Conservation (phyloP, 2,113 vertebrate genomes). For the Mesembrinibis cayennensis region DNA sequence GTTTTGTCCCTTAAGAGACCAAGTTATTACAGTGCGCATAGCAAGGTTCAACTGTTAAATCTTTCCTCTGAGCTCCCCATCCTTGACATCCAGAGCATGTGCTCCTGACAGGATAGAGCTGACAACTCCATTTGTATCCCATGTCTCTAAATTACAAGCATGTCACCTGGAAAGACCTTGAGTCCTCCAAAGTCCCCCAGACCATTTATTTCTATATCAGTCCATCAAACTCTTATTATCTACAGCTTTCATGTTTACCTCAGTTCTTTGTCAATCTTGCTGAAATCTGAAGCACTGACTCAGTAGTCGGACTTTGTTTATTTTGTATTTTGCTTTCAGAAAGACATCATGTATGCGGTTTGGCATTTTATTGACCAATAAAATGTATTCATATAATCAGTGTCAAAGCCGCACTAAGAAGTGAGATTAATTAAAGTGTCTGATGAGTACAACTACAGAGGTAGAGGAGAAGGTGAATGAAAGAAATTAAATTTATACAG, state of each 20-base stretch:
- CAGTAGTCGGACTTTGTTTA: not conserved
- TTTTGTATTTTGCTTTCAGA: not conserved
- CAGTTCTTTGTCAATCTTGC: not conserved
- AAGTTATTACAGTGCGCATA: not conserved
- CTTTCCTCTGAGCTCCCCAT: not conserved
- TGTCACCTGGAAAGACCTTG: not conserved
- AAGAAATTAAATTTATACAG: not conserved
- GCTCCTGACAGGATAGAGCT: not conserved
- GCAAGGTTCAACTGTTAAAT: not conserved
- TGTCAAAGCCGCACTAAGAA: not conserved
- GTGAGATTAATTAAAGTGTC: not conserved
- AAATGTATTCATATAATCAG: not conserved
- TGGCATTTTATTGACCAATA: not conserved
- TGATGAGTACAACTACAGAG: not conserved
- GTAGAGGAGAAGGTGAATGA: not conserved
- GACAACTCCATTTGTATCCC: slow-evolving; percentile 32
- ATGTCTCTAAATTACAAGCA: slow-evolving; percentile 16
- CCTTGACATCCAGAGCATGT: slow-evolving; percentile 8
- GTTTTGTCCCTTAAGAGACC: not conserved
- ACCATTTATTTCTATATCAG: not conserved
- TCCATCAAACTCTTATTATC: not conserved
- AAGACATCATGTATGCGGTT: not conserved
- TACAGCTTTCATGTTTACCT: not conserved
- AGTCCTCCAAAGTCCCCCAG: not conserved
- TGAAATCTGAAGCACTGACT: not conserved